phyloP scores from a whole-genome alignment of 2,113 vertebrate species.

The Aythya baeri region DNA sequence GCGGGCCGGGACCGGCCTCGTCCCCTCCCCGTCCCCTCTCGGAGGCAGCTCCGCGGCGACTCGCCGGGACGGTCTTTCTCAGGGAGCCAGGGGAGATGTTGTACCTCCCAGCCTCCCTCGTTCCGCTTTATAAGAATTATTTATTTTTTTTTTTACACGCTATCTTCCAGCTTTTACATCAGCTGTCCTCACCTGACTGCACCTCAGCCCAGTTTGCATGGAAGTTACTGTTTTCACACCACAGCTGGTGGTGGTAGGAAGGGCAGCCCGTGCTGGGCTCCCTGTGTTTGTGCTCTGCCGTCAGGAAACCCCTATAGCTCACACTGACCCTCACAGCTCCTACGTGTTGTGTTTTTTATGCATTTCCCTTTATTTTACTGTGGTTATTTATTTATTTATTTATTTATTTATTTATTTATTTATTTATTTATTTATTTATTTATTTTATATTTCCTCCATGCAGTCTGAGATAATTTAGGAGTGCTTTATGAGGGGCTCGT shows the following conservation, averaged over 20 bases:
- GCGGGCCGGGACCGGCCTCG: too few species aligned
- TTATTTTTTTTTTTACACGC: too few species aligned
- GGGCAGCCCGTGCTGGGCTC: neutral
- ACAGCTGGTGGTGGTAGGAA: neutral
- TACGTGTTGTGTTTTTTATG: neutral
- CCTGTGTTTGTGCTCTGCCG: fast-evolving
- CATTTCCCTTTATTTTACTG: neutral
- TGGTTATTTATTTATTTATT: neutral
- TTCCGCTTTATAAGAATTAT: neutral
- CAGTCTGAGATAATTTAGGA: neutral
- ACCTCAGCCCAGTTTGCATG: fast-evolving
- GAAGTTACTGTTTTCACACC: neutral
- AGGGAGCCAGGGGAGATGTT: neutral
- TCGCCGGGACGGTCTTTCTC: neutral
- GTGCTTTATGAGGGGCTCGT: neutral
- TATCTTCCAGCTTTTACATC: neutral
- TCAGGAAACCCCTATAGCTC: neutral
- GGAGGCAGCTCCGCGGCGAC: too few species aligned
- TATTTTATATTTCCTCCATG: neutral
- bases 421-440: too few species aligned
- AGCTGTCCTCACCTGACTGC: neutral
- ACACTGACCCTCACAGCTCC: fast-evolving
- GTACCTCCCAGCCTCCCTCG: neutral
- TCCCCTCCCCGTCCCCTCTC: too few species aligned
- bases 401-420: too few species aligned